Conservation (phyloP, 1,140 invertebrate genomes). For the Drosophila seguyi region DNA sequence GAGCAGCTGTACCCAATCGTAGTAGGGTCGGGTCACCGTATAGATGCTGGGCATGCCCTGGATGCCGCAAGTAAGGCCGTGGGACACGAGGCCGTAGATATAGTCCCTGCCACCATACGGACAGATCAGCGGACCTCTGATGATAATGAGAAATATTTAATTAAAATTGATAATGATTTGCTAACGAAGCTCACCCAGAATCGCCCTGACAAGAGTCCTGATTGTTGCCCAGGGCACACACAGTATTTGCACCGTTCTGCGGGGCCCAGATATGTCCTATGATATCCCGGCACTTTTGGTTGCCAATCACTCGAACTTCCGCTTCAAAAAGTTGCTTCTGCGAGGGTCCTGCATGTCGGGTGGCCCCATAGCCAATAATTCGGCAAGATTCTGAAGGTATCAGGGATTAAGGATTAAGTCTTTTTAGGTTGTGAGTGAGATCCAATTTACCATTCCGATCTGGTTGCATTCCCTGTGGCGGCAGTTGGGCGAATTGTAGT, state of each 20-base stretch:
- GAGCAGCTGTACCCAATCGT: constrained; percentile 72
- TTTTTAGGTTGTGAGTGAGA: neutral
- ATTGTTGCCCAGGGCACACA: constrained; percentile 74
- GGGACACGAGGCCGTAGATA: constrained; percentile 77
- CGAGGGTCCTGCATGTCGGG: constrained; percentile 61
- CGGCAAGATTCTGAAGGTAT: constrained; percentile 56
- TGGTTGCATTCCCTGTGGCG: constrained; percentile 60
- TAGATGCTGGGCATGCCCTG: constrained; percentile 79
- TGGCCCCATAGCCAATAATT: constrained; percentile 81
- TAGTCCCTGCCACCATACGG: constrained; percentile 59
- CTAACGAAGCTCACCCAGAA: constrained; percentile 50
- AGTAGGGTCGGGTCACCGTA: constrained; percentile 71
- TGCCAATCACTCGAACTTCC: constrained; percentile 66
- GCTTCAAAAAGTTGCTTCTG: constrained; percentile 69
- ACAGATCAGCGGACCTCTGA: constrained; percentile 74
- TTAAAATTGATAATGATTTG: no score
- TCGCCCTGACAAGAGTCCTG: constrained; percentile 83
- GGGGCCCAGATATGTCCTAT: constrained; percentile 81
- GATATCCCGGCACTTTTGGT: constrained; percentile 66
- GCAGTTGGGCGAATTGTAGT: constrained; percentile 61
- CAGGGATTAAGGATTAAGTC: neutral
- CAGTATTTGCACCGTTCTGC: constrained; percentile 70
- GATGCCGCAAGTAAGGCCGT: constrained; percentile 78
- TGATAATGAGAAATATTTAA: no score
- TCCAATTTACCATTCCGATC: constrained; percentile 53